A percentile compares a stretch with the other conserved stretches of the same genome.
Evolutionary conservation across 2,797 vertebrate species (phyloP).

Genomic region (Gila robusta): DNA sequence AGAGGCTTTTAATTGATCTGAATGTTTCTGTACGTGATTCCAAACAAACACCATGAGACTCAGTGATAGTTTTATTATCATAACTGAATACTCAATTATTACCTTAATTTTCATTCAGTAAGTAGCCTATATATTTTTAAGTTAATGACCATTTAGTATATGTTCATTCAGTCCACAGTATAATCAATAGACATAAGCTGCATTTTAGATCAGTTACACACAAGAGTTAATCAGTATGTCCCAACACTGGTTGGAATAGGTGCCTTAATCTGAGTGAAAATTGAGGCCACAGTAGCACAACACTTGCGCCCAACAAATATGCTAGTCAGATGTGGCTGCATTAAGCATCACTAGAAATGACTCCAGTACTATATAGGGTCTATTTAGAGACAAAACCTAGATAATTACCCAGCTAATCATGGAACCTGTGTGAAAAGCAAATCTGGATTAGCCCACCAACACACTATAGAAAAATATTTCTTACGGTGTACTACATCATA

Average conservation of each 20-base stretch:
- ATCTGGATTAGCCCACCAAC: background rate
- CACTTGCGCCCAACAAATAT: background rate
- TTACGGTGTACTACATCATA: background rate
- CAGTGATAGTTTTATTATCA: constrained; percentile 54
- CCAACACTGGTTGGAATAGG: background rate
- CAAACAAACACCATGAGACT: constrained; percentile 39
- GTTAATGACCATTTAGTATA: too few relatives aligned
- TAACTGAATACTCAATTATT: constrained; percentile 9
- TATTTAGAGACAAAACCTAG: constrained; percentile 25
- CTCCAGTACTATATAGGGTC: background rate
- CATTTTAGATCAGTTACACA: background rate
- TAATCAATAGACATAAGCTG: background rate
- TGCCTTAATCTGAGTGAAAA: background rate
- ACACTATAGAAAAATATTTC: background rate
- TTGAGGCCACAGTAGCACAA: background rate
- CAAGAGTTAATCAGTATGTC: background rate
- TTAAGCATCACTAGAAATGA: constrained; percentile 25
- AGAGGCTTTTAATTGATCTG: constrained; percentile 57
- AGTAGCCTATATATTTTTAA: background rate
- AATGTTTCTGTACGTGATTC: constrained; percentile 63
- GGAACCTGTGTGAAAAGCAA: constrained; percentile 14
- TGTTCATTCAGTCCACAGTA: background rate
- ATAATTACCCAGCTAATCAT: constrained; percentile 24
- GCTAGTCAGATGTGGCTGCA: constrained; percentile 1
- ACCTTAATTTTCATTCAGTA: background rate